These are phyloP conservation scores for Gryllus bimaculatus DNA, from an alignment of 1,140 invertebrate genomes.

Conservation along the genomic window DNA sequence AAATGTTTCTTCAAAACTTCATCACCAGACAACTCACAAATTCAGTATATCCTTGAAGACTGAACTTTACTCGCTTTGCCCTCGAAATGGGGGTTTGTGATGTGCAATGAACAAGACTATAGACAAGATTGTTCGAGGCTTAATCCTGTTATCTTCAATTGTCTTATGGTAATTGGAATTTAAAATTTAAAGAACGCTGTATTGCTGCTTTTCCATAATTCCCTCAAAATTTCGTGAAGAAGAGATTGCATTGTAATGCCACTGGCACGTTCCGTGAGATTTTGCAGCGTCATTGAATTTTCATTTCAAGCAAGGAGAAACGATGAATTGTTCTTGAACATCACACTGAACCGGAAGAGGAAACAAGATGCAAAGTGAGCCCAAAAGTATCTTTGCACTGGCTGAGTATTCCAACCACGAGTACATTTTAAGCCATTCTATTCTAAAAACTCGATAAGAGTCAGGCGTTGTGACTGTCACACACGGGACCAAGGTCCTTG, in stretches of 20 bases:
- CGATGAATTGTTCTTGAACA: slow-evolving; percentile 3
- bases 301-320: not conserved
- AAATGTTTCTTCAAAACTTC: not conserved
- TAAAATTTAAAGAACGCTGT: not conserved
- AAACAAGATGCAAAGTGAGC: not conserved
- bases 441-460: not conserved
- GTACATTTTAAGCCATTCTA: not conserved
- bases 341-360: not conserved
- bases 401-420: not conserved
- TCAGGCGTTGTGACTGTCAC: not conserved
- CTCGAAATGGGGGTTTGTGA: not conserved
- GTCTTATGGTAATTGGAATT: not conserved
- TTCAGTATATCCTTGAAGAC: not conserved
- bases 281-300: slow-evolving; percentile 4
- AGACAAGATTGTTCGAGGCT: not conserved
- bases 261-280: not conserved
- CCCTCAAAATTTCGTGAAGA: not conserved
- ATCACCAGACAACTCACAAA: not conserved
- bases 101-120: not conserved
- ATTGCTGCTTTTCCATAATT: not conserved
- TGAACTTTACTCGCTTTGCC: not conserved
- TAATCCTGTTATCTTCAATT: not conserved
- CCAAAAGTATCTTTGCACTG: not conserved
- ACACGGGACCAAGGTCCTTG: not conserved
- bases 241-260: not conserved